A percentile compares a stretch with the other conserved stretches of the same genome.
Conservation (phyloP, 1,140 invertebrate genomes). For the Drosophila watanabei region DNA sequence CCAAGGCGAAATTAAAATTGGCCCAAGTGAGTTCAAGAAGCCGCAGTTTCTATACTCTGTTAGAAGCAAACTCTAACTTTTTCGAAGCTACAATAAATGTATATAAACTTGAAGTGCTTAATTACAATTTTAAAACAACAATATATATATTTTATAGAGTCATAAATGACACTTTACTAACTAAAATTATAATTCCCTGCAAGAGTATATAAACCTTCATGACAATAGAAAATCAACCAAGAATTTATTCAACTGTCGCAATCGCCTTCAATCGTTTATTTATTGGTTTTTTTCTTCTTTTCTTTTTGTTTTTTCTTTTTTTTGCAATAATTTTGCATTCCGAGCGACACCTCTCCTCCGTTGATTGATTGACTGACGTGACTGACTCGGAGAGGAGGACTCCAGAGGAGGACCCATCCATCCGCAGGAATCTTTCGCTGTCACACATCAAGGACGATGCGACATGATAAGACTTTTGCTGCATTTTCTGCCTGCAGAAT, state of each 20-base stretch:
- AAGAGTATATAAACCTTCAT: background rate
- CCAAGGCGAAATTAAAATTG: constrained; percentile 12
- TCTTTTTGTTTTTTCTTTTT: background rate
- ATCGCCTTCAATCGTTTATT: constrained; percentile 5
- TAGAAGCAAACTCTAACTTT: background rate
- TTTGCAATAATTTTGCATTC: constrained; percentile 24
- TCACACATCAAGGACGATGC: constrained; percentile 55
- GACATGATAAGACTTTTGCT: background rate
- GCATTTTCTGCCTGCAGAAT: constrained; percentile 7
- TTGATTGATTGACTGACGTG: constrained; percentile 27
- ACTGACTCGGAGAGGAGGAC: constrained; percentile 2
- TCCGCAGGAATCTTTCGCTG: constrained; percentile 3
- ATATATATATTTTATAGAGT: no score
- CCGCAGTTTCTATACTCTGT: background rate
- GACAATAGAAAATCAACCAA: constrained; percentile 11
- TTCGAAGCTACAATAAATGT: no score
- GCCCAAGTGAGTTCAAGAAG: background rate
- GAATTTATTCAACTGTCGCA: constrained; percentile 18
- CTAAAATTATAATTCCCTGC: no score
- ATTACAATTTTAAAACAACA: no score
- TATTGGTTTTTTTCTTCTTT: background rate
- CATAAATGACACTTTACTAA: no score
- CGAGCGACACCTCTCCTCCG: constrained; percentile 18
- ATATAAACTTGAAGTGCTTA: no score
- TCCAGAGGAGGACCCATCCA: background rate